Percentiles rank a stretch among this genome's conserved stretches.
Evolutionary conservation across 2,113 vertebrate species (phyloP).

Genomic region (Recurvirostra avosetta): DNA sequence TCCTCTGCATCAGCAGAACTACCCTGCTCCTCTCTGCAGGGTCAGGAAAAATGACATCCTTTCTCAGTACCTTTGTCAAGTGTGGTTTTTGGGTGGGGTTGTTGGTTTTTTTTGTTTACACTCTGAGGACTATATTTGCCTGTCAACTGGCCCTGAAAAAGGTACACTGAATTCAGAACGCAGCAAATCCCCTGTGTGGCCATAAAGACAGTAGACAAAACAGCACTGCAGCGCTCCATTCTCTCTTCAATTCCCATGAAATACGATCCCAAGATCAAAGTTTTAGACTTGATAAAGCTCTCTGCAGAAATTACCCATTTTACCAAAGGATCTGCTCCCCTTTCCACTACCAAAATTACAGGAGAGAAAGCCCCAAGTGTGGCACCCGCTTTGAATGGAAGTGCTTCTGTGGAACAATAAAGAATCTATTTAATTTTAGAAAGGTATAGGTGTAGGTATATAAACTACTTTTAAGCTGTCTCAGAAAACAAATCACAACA

Average conservation of each 20-base stretch:
- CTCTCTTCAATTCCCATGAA: not conserved
- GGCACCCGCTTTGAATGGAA: not conserved
- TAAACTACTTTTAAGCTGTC: not conserved
- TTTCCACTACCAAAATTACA: not conserved
- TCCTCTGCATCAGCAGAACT: not conserved
- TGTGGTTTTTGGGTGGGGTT: too few species aligned
- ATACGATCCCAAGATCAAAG: not conserved
- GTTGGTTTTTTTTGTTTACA: not conserved
- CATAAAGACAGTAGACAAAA: not conserved
- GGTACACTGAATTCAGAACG: not conserved
- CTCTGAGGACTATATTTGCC: not conserved
- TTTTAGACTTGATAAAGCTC: not conserved
- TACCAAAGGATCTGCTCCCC: not conserved
- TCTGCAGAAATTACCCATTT: not conserved
- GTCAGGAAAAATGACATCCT: not conserved
- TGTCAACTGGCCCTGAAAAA: not conserved
- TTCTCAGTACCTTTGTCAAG: not conserved
- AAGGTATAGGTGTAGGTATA: not conserved
- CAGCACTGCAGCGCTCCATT: not conserved
- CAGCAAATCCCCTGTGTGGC: not conserved
- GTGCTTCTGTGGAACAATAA: not conserved
- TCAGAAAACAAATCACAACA: not conserved
- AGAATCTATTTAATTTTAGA: not conserved
- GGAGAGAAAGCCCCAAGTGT: not conserved
- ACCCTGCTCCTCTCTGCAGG: not conserved